phyloP scores from a whole-genome alignment of 2,797 vertebrate genomes.

The Gallinago stenura region DNA sequence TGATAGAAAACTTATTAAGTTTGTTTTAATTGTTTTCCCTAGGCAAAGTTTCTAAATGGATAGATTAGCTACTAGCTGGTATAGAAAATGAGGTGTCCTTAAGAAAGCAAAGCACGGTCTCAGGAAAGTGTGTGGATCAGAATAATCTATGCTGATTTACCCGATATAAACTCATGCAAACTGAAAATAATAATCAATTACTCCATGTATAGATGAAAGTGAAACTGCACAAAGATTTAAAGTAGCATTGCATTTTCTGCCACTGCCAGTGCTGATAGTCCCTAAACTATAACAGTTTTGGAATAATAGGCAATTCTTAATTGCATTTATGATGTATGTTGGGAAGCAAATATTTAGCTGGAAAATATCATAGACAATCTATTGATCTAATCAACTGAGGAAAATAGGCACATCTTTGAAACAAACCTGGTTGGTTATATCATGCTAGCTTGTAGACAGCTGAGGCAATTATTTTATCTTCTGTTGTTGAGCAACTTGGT shows the following conservation, averaged over 20 bases:
- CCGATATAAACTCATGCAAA: neutral
- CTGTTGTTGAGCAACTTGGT: neutral
- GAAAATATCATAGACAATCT: neutral
- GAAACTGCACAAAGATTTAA: neutral
- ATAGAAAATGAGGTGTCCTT: neutral
- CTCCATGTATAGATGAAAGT: neutral
- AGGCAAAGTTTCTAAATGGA: neutral
- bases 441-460: neutral
- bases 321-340: neutral
- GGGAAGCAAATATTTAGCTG: neutral
- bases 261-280: neutral
- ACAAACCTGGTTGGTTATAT: neutral
- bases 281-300: neutral
- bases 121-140: neutral
- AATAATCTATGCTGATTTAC: neutral
- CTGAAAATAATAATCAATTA: neutral
- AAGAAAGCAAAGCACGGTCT: neutral
- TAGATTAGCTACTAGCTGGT: neutral
- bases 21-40: conserved; percentile 20
- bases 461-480: neutral
- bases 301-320: neutral
- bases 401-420: neutral
- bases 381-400: neutral
- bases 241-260: neutral
- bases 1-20: neutral